Conservation (phyloP, 2,797 vertebrate species). For the Euthynnus affinis region DNA sequence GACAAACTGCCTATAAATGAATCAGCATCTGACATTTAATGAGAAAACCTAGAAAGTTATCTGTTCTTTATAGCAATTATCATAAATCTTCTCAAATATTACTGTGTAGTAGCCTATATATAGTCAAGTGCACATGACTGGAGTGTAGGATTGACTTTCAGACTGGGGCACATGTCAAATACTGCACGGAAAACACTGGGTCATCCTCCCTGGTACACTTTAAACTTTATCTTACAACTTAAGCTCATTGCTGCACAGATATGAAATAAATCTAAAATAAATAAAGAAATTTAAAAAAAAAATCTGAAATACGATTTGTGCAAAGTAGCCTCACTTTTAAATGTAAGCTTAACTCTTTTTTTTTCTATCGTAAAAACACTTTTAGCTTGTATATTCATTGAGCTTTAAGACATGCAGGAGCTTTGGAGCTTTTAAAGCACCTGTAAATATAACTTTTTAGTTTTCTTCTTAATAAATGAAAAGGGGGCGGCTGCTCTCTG, state of each 20-base stretch:
- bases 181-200: neutral
- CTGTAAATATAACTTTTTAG: neutral
- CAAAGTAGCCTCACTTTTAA: neutral
- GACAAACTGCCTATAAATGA: neutral
- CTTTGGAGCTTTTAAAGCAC: no score
- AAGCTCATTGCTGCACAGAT: neutral
- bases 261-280: neutral
- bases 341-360: no score
- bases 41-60: conserved; percentile 40
- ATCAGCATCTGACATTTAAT: conserved; percentile 4
- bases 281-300: no score
- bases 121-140: conserved; percentile 28
- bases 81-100: neutral
- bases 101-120: conserved; percentile 21
- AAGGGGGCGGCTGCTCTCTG: neutral
- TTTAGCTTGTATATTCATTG: no score
- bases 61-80: neutral
- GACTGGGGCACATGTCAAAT: neutral
- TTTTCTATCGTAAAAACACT: no score
- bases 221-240: neutral
- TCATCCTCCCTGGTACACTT: neutral
- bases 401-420: no score
- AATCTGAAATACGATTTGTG: neutral
- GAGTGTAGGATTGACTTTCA: conserved; percentile 37
- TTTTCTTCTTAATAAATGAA: neutral